Evolutionary conservation across 2,888 invertebrate species (phyloP), one percentile per base, ranked within the genome.

Genomic region (Philonicus albiceps): DNA sequence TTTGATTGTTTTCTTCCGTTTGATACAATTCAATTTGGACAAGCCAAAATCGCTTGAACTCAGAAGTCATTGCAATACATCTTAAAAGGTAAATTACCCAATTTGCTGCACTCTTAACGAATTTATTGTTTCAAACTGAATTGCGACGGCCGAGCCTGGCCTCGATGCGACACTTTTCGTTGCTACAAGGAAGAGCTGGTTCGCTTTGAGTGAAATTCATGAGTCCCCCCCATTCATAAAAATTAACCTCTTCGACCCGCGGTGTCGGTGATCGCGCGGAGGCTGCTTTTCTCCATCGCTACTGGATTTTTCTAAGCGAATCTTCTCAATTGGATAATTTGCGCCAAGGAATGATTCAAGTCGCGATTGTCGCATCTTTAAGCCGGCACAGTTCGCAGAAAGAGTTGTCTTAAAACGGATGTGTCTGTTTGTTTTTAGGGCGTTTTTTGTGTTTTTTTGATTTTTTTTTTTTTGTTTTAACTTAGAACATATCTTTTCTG

Each of bases 61-160:
- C 16, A 80, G 27, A 40, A 34, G 22, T 40, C 27, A 53, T 30
- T 49, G 80, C 86, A 86, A 75, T 40, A 86, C 76, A 37, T 53
- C 72, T 84, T 84, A 86, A 86, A 74, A 73, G 86, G 76, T 49
- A 80, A 87, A 87, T 87, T 87, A 87, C 84, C 81, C 87, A 87
- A 87, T 85, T 87, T 86, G 73, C 37, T 86, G 86, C 74, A 86
- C 74, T 43, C 80, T 53, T 87, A 87, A 87, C 86, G 78, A 87
- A 86, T 86, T 87, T 87, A 87, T 87, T 87, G 81, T 87, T 74
- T 86, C 81, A 86, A 87, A 87, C 64, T 6, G 31, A 31, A 74
- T 74, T 37, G 31, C 31, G 37, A 76, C 74, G 80, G 53, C 74
- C 16, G n/a, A n/a, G n/a, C 85, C 85, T 34, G 85, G 49, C 74